Conservation (phyloP, 1,140 invertebrate genomes). For the Whitmania pigra region DNA sequence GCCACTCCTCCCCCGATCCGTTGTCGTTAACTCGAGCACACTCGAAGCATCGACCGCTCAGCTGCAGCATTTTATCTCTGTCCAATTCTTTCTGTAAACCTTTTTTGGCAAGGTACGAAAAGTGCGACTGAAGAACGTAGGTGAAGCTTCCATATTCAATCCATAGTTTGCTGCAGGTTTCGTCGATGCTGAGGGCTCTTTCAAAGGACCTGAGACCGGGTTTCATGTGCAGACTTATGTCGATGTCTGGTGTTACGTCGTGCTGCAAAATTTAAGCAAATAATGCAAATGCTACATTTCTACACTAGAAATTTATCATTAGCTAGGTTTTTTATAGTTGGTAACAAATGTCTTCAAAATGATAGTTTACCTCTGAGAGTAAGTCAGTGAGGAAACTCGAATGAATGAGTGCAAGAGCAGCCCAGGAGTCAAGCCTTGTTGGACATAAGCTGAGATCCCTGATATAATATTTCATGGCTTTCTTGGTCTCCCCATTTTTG, state of each 20-base stretch:
- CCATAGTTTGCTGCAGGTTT: constrained; percentile 59
- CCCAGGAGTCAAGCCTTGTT: constrained; percentile 75
- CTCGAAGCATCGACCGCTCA: constrained; percentile 62
- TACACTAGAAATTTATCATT: background rate
- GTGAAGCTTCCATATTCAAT: constrained; percentile 76
- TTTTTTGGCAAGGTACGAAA: constrained; percentile 52
- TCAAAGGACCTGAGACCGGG: constrained; percentile 63
- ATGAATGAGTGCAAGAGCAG: constrained; percentile 67
- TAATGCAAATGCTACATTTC: background rate
- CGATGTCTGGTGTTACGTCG: constrained; percentile 51
- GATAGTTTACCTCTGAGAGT: constrained; percentile 57
- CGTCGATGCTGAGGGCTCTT: constrained; percentile 57
- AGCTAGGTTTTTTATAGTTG: background rate
- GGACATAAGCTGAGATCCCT: constrained; percentile 68
- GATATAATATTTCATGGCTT: constrained; percentile 67
- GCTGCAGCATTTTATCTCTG: constrained; percentile 60
- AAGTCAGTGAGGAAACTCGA: constrained; percentile 65
- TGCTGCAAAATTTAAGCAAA: constrained; percentile 37
- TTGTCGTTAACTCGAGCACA: constrained; percentile 48
- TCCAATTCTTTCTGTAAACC: background rate
- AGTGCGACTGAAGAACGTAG: constrained; percentile 73
- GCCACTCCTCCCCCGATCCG: constrained; percentile 53
- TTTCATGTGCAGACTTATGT: constrained; percentile 54
- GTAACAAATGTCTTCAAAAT: background rate
- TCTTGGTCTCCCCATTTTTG: constrained; percentile 61